A percentile compares a stretch with the other conserved stretches of the same genome.
phyloP scores from a whole-genome alignment of 2,113 vertebrate genomes.

The Ibidorhyncha struthersii region DNA sequence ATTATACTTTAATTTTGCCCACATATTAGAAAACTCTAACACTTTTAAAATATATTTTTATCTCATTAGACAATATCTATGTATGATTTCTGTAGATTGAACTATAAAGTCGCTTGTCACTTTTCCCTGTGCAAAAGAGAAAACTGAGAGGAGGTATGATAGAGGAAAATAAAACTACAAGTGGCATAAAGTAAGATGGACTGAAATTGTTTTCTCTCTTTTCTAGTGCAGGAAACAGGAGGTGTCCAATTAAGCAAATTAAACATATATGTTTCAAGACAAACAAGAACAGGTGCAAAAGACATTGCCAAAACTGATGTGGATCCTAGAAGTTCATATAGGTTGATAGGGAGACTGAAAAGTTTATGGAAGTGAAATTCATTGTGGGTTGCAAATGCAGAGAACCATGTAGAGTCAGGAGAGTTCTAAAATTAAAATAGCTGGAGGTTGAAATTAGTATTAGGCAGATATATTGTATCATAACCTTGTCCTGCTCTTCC shows the following conservation, averaged over 20 bases:
- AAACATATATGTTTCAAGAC: not conserved
- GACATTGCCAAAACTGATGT: not conserved
- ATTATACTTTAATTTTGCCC: not conserved
- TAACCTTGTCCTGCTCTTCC: not conserved
- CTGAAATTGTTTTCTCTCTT: not conserved
- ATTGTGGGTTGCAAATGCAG: not conserved
- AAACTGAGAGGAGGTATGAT: not conserved
- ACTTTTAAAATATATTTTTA: not conserved
- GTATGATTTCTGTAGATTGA: not conserved
- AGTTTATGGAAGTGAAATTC: not conserved
- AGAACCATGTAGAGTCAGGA: not conserved
- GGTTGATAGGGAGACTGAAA: not conserved
- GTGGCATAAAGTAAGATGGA: not conserved
- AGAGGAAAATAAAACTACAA: not conserved
- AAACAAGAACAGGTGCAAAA: not conserved
- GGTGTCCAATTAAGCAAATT: not conserved
- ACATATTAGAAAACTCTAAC: not conserved
- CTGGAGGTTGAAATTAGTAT: not conserved
- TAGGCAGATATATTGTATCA: not conserved
- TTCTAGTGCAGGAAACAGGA: not conserved
- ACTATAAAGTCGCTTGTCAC: not conserved
- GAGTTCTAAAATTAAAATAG: not conserved
- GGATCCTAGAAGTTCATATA: not conserved
- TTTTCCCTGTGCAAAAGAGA: not conserved
- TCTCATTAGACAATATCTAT: not conserved